Percentiles rank a stretch among this genome's conserved stretches.
These are phyloP conservation scores for Trachymyrmex septentrionalis DNA, from an alignment of 1,140 invertebrate species.

Conservation along the genomic window DNA sequence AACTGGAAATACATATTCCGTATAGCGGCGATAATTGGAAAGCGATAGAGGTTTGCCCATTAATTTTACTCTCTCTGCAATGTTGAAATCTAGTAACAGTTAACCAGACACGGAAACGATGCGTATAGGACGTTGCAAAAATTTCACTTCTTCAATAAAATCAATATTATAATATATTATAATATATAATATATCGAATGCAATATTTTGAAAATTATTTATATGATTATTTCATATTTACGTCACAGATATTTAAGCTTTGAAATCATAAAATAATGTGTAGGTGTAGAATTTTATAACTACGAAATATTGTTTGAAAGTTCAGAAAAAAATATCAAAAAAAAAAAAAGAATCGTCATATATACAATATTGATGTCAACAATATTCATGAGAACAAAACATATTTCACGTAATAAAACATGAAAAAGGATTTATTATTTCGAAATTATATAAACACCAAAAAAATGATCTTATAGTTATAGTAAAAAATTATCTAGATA, in stretches of 20 bases:
- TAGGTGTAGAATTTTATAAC: background rate
- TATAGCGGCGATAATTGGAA: conserved; percentile 45
- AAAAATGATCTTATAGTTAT: too few relatives aligned
- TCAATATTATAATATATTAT: background rate
- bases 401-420: background rate
- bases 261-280: background rate
- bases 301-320: background rate
- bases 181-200: background rate
- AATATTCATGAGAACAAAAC: background rate
- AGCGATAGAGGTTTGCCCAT: conserved; percentile 18
- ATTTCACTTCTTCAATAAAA: background rate
- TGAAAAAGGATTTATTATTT: too few relatives aligned
- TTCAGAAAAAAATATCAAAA: background rate
- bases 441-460: too few relatives aligned
- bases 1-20: conserved; percentile 35
- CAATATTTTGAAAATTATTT: background rate
- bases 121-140: background rate
- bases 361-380: background rate
- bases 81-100: conserved; percentile 32
- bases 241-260: background rate
- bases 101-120: conserved; percentile 5
- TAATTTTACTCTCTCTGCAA: conserved; percentile 35
- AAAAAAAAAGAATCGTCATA: background rate
- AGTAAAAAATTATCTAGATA: too few relatives aligned
- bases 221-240: background rate